A percentile compares a stretch with the other conserved stretches of the same genome.
Conservation (phyloP, 2,797 vertebrate species). For the Megalops cyprinoides region DNA sequence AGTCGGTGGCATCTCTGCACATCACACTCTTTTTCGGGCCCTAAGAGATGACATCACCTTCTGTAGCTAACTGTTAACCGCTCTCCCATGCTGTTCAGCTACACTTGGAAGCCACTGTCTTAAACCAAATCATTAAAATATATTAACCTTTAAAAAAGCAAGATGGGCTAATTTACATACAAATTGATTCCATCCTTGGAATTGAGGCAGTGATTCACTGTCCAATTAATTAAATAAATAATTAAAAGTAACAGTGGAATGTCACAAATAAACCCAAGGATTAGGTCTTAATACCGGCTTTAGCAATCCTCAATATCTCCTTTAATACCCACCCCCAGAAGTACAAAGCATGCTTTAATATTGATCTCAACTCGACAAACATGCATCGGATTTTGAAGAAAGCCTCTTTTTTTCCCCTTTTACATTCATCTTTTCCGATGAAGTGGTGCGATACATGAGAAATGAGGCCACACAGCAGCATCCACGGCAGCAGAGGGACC, state of each 20-base stretch:
- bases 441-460: too few species aligned
- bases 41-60: not conserved
- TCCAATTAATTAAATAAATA: not conserved
- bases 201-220: conserved; percentile 61
- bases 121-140: conserved; percentile 36
- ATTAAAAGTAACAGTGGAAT: not conserved
- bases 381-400: too few species aligned
- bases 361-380: too few species aligned
- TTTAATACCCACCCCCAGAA: not conserved
- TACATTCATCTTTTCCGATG: too few species aligned
- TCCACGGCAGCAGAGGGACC: too few species aligned
- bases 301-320: not conserved
- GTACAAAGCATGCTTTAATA: not conserved
- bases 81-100: not conserved
- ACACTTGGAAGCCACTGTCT: not conserved
- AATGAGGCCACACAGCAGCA: too few species aligned
- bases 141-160: conserved; percentile 42
- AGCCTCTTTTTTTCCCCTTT: too few species aligned
- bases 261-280: not conserved
- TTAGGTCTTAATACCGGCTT: too few species aligned
- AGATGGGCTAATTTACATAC: conserved; percentile 43
- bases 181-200: conserved; percentile 68
- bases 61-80: not conserved
- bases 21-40: too few species aligned
- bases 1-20: too few species aligned